These are phyloP conservation scores for Tetropium fuscum DNA, from an alignment of 2,888 invertebrate genomes.

Conservation along the genomic window DNA sequence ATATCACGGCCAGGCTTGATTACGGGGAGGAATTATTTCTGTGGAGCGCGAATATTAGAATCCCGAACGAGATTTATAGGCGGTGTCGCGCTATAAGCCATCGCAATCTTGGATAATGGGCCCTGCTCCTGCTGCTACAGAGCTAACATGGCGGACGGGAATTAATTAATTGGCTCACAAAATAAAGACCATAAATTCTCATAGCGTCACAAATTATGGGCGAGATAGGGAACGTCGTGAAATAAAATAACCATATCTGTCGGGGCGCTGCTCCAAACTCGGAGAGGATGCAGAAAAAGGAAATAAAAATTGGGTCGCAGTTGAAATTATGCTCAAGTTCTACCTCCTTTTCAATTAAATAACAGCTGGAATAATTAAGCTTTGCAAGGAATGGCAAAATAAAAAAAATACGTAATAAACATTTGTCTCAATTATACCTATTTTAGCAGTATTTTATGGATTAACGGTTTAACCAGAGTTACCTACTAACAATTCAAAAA, in stretches of 20 bases:
- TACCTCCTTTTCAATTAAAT: too few species aligned
- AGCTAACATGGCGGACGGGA: conserved; percentile 62
- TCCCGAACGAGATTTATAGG: conserved; percentile 65
- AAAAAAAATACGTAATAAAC: too few species aligned
- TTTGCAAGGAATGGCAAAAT: too few species aligned
- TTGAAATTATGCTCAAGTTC: too few species aligned
- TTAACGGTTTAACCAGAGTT: too few species aligned
- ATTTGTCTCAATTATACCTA: too few species aligned
- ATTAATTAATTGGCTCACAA: conserved; percentile 68
- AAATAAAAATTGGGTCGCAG: too few species aligned
- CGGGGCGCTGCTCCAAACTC: too few species aligned
- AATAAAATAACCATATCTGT: conserved; percentile 67
- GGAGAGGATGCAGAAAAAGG: too few species aligned
- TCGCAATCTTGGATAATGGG: conserved; percentile 67
- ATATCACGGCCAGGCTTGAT: conserved; percentile 10
- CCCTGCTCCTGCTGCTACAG: conserved; percentile 56
- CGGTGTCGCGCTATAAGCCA: conserved; percentile 65
- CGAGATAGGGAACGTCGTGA: conserved; percentile 67
- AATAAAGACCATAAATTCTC: conserved; percentile 68
- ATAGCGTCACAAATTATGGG: conserved; percentile 67
- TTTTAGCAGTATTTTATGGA: too few species aligned
- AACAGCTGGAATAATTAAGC: too few species aligned
- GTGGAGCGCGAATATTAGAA: conserved; percentile 60
- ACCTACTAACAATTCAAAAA: too few species aligned
- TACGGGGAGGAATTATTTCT: conserved; percentile 17